Evolutionary conservation across 2,113 vertebrate genomes (phyloP), one percentile per base, ranked within the genome.

Genomic region (Mystacornis crossleyi): DNA sequence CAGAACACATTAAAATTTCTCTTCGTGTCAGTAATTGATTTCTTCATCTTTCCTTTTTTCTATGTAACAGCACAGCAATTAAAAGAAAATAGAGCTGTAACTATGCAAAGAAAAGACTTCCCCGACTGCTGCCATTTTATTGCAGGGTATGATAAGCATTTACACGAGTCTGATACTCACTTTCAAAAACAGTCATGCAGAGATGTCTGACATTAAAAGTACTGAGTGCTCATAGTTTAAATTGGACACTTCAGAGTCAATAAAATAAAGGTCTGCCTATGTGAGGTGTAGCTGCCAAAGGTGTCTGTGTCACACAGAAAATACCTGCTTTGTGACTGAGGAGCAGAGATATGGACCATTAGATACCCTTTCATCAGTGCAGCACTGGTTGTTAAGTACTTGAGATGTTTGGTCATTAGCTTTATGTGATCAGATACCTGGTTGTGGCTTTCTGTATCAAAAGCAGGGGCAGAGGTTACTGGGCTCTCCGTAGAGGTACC

Each of bases 71-170:
- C 78, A 84, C 38, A 74, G 71, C 54, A 92, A 92, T 71, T 78
- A 81, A 95, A 95, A 89, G 42, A 91, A 78, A 92, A 67, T 51
- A 86, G 43, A 81, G 16, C 50, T 80, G 34, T 88, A 80, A 69
- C 50, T 65, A 36, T 61, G 79, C 21, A 81, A 77, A 38, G 74
- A 75, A 38, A 17, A 70, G 53, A 24, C 9, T 25, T 45, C 33
- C 36, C 10, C 3, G 7, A 61, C 19, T 69, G 57, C 66, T 73
- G 26, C 53, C 43, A 4, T 90, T 92, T 85, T 62, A 40, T 18
- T 81, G 3, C 14, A 42, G 42, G 29, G 19, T 85, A 15, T 78
- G 78, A 38, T 70, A 45, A 89, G 25, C 42, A 38, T 86, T 88
- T 90, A 13, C 25, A 3, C n/a, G 31, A 77, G n/a, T 67, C 48